Evolutionary conservation across 2,888 invertebrate genomes (phyloP), one percentile per base, ranked within the genome.

Genomic region (Leptinotarsa juncta): DNA sequence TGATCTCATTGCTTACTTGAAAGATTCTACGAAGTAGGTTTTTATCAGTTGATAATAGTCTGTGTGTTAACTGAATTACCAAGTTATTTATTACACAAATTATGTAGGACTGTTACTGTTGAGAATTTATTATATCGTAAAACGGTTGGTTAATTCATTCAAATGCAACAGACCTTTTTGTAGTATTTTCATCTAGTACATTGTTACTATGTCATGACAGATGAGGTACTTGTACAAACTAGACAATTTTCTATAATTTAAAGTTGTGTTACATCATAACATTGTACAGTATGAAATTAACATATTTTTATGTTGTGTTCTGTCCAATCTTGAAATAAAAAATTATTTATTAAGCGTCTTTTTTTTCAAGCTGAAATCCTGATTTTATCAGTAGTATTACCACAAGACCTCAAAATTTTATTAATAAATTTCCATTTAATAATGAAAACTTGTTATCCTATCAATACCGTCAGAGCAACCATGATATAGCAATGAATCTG

Each of bases 1-100:
- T 16, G 97, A 99, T 89, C 92, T 99, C 73, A 98, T 99, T 84
- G 96, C 98, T 51, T 99, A 98, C 89, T 90, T 98, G 83, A 94
- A 96, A 89, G 88, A 91, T 72, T 90, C 96, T 12, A 94, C 94
- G 78, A 96, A 96, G 92, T 96, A 94, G 92, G 88, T 12, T 18
- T 55, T 70, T 50, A 65, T 55, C 65, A 66, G 62, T 67, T 26
- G 66, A n/a, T 72, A 68, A 32, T 75, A 70, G 74, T 76, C 67
- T 79, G 74, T 79, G 78, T 65, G 60, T 76, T 60, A 79, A 77
- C 74, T 79, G 71, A 74, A 71, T 74, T 75, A 71, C 73, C 70
- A 69, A 60, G 67, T 66, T 78, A 75, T 78, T 76, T 74, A 76
- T 75, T 76, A 62, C 62, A 26, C 62, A 75, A 65, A 72, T 77